Base-by-base conservation (phyloP, 1,140 invertebrate genomes). In the Drosophila equinoxialis region DNA sequence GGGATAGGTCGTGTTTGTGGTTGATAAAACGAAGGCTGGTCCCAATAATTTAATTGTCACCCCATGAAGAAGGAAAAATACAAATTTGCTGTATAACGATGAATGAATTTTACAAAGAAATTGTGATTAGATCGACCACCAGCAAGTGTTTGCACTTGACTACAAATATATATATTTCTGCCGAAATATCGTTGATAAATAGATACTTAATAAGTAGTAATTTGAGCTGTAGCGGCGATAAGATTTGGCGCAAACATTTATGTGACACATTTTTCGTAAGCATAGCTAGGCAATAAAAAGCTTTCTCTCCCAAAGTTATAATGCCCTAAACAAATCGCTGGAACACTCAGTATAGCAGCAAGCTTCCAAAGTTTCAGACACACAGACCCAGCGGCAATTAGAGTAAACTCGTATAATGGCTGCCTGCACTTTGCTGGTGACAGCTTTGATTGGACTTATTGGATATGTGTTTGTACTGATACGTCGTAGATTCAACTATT, bases 401-500 rank as follows among this genome's bases (percentile, higher is more conserved):
- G 3, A 30, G 51, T 35, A 14, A 45, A 51, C 10, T 26, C 4
- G 6, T 26, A 37, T 26, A 23, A 89, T 87, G 84, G 51, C 20
- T 20, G 51, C 80, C 5, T 57, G 55, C 26, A 42, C 17, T 8
- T 5, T 78, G 2, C 37, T 89, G 13, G 5, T 86, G 8, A 59
- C 71, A 7, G 79, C 59, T 2, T 37, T 78, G 13, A 6, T 82
- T 42, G 67, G 65, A 20, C 6, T 90, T 1, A 0, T 77, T 11
- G 70, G 23, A 3, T 82, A 82, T 37, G n/a, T 82, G 0, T 17
- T 80, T 10, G 8, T 65, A 5, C 51, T 45, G 33, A 30, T 75
- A 45, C 74, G 63, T 3, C 68, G 51, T 2, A 62, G 64, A n/a
- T 41, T 81, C 55, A 58, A 72, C 1, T 78, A 92, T 67, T 94